Base-by-base conservation (phyloP, 2,113 vertebrate genomes). In the Manacus vitellinus region DNA sequence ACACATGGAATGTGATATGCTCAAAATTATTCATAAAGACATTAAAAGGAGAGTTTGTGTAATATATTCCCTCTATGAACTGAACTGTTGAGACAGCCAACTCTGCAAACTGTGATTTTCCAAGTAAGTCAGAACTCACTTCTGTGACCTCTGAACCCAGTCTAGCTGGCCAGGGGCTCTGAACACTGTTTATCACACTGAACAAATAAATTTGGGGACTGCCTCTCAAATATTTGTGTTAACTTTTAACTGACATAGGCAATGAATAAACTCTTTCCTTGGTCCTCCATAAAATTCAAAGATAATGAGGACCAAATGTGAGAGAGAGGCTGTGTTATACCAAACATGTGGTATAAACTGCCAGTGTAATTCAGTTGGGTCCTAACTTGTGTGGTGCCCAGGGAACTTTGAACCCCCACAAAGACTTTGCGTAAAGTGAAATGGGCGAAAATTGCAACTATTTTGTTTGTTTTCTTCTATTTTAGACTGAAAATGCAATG, bases 401-500 rank as follows among this genome's bases (percentile, higher is more conserved):
- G 68, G 47, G 76, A 91, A 39, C 54, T 92, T 46, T 56, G 49
- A 79, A 84, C 6, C 25, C 58, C 28, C 33, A 66, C 49, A 47
- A 95, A 39, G 52, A n/a, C 27, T 85, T 90, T 82, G 22, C 63
- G 85, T 66, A n/a, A 33, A 67, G n/a, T 44, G 33, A 89, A 92
- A 49, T 56, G 43, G 74, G 56, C 3, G 21, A 31, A 86, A 97
- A 96, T 85, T 61, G 39, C 41, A 88, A 33, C 35, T 9, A 44
- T 70, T 94, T 71, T 85, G 72, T 96, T 93, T 96, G 63, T 61
- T 88, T 84, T 92, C 35, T 94, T 58, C 74, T 91, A 86, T 96
- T 96, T 97, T 88, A 88, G 39, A 41, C 75, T 94, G 51, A 80
- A 93, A 95, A 72, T 14, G 21, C 20, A 2, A 19, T 49, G 59